Evolutionary conservation across 2,888 invertebrate species (phyloP).

Genomic region (Trichogramma evanescens): DNA sequence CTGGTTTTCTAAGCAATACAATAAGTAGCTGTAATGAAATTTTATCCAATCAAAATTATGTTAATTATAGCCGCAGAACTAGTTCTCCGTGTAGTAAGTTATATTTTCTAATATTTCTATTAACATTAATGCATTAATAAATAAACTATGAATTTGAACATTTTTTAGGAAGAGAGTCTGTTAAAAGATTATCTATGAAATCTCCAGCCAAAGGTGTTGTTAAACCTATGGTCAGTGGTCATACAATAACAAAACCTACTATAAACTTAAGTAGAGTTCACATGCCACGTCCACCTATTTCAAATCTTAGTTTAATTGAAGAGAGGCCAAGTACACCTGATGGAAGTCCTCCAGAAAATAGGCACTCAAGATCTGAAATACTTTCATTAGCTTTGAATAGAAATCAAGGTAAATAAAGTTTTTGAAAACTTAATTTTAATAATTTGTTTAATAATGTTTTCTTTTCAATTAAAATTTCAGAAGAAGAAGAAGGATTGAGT

Average conservation of each 20-base stretch:
- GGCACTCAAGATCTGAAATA: conserved; percentile 32
- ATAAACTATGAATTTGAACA: not conserved
- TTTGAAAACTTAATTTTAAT: conserved; percentile 2
- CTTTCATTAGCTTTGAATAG: conserved; percentile 26
- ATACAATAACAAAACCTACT: conserved; percentile 44
- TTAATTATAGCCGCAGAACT: conserved; percentile 13
- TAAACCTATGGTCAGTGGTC: conserved; percentile 44
- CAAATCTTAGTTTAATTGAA: conserved; percentile 36
- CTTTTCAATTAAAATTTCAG: conserved; percentile 10
- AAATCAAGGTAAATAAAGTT: conserved; percentile 29
- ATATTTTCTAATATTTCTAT: not conserved
- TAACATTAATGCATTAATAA: not conserved
- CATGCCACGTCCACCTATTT: conserved; percentile 33
- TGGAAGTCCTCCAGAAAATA: conserved; percentile 28
- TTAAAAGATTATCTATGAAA: conserved; percentile 32
- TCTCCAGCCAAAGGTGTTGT: conserved; percentile 42
- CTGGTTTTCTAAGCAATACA: conserved; percentile 32
- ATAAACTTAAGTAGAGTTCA: conserved; percentile 43
- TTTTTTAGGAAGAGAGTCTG: conserved; percentile 31
- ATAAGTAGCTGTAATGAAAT: conserved; percentile 36
- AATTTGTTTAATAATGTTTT: conserved; percentile 10
- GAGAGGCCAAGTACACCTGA: conserved; percentile 30
- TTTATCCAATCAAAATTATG: conserved; percentile 15
- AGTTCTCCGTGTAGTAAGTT: conserved; percentile 14
- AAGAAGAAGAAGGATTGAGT: conserved; percentile 27